A percentile compares a stretch with the other conserved stretches of the same genome.
phyloP scores from a whole-genome alignment of 2,797 vertebrate genomes.

The Megaceryle alcyon region DNA sequence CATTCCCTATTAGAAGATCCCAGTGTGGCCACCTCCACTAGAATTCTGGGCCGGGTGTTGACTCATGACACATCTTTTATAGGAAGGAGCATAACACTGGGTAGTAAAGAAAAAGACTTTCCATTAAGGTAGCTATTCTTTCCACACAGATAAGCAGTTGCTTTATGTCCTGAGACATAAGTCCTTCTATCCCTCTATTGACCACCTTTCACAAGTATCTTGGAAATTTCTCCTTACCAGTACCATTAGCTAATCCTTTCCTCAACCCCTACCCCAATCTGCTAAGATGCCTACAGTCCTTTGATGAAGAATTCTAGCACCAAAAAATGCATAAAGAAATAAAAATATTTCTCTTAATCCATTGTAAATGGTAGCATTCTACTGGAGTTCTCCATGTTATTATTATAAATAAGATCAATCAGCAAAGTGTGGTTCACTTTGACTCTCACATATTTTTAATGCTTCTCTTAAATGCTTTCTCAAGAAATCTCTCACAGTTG shows the following conservation, averaged over 20 bases:
- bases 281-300: background rate
- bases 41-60: background rate
- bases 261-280: rapidly evolving
- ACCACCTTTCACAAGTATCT: background rate
- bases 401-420: background rate
- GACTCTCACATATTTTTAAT: background rate
- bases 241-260: background rate
- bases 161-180: background rate
- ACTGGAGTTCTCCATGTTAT: background rate
- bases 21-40: background rate
- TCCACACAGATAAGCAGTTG: background rate
- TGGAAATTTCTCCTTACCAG: background rate
- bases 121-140: background rate
- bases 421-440: background rate
- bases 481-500: background rate
- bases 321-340: background rate
- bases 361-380: background rate
- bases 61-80: background rate
- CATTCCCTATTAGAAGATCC: background rate
- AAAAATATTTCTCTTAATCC: background rate
- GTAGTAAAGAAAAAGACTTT: background rate
- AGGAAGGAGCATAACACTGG: background rate
- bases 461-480: background rate
- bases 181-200: background rate
- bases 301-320: background rate